Evolutionary conservation across 2,113 vertebrate genomes (phyloP), one percentile per base, ranked within the genome.

Genomic region (Chloebia gouldiae): DNA sequence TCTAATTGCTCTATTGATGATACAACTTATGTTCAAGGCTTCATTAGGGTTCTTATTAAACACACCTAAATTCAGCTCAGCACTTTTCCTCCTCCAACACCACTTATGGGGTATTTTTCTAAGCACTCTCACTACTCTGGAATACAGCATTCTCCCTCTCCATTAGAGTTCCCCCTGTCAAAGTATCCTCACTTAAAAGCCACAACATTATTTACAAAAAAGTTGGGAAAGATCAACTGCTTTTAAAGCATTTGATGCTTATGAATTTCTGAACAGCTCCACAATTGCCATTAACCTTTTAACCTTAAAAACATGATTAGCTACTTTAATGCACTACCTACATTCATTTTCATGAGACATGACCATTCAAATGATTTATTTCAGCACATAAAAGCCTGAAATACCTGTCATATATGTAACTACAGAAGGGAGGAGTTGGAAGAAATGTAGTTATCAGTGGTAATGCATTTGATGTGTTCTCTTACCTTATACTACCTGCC

Each of bases 1-100:
- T 39, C 49, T 51, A 54, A 68, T 33, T 1, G 1, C 33, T 33
- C 1, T 6, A 1, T 0, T 42, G 66, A 50, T 49, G 50, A 44
- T 11, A 49, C 37, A 86, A 27, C 44, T 76, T n/a, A 4, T 0
- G 1, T 42, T 75, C 10, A 7, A 3, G 4, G 35, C 39, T 86
- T 54, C 30, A 24, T 24, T 25, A 59, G 10, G 23, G 49, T 27
- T 83, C 25, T 71, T 51, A 53, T 31, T 37, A 19, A 42, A 33
- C 23, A 70, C 2, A 6, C 15, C 27, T 51, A 16, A 56, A 53
- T 31, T 27, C 45, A 81, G 27, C 17, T 68, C 33, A 69, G 56
- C 31, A 14, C 28, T 17, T 50, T 51, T 81, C 15, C 49, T 44
- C 53, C 49, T 60, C 53, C 44, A 47, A 39, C 13, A 54, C 2